Base-by-base conservation (phyloP, 2,888 invertebrate genomes). In the Eudemis profundana region DNA sequence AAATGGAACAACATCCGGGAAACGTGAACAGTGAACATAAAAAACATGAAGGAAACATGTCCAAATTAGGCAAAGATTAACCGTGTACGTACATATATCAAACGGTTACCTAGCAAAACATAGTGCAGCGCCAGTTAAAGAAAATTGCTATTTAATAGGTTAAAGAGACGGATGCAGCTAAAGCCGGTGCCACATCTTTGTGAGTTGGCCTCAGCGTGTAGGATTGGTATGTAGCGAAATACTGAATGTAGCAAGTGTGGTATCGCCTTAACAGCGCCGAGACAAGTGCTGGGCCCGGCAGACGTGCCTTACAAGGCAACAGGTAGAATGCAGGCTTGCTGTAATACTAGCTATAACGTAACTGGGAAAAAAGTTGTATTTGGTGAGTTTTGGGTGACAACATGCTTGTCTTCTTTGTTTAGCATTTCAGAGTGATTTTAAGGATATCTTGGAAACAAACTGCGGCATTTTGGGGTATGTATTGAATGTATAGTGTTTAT, bases 261-360 rank as follows among this genome's bases (percentile, higher is more conserved):
- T 10, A 50, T 29, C 49, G 42, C 29, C 42, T 62, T 61, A 33
- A 46, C 46, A 53, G 12, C 42, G 51, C 53, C 44, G 50, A 27
- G 50, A 79, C 85, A 81, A 84, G 85, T 83, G 81, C 74, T 51
- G 62, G 74, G 72, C 73, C 69, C 56, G 67, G 67, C 73, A 74
- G 80, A 75, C 78, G 67, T 57, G 49, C 88, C 87, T 72, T 86
- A 86, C 73, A 74, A 67, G 85, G 89, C 68, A 86, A 81, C 84
- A 71, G 70, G 89, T 88, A 88, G 89, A 89, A 89, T 89, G 87
- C 76, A 68, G 73, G 73, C 71, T 70, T 76, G 78, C 76, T 70
- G 77, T 80, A 79, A 78, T 70, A 64, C 69, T 65, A 36, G 68
- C 67, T 67, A 64, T 63, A 62, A 51, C 62, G 67, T 61, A 62